Percentiles rank a stretch among this genome's conserved stretches.
phyloP scores from a whole-genome alignment of 2,113 vertebrate species.

The Uria lomvia region DNA sequence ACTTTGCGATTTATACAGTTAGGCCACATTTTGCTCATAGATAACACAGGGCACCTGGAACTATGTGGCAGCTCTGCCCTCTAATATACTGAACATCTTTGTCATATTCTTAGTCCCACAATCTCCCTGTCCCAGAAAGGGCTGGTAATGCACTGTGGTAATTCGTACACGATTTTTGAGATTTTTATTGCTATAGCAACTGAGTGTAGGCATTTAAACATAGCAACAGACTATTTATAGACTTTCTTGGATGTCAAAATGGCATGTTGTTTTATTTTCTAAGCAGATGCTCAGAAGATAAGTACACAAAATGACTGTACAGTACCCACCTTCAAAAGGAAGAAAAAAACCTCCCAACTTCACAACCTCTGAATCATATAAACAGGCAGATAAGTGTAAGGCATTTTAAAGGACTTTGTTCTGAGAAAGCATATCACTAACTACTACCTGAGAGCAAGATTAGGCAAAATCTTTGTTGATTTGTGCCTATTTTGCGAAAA shows the following conservation, averaged over 20 bases:
- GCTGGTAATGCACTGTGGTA: constrained; percentile 22
- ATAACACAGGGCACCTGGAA: background rate
- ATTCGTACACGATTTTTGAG: constrained; percentile 12
- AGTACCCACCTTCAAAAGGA: background rate
- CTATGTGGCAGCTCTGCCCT: background rate
- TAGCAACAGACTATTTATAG: constrained; percentile 71
- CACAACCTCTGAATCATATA: background rate
- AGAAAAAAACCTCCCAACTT: background rate
- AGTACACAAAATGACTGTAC: constrained; percentile 14
- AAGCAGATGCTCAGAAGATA: constrained; percentile 56
- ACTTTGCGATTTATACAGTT: background rate
- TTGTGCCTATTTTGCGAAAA: background rate
- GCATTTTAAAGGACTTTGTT: background rate
- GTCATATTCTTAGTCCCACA: background rate
- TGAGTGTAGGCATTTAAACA: constrained; percentile 64
- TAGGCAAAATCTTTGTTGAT: background rate
- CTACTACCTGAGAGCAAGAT: background rate
- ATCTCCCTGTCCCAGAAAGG: constrained; percentile 33
- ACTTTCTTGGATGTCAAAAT: constrained; percentile 58
- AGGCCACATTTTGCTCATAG: background rate
- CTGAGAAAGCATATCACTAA: background rate
- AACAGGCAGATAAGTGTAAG: background rate
- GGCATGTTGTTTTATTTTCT: constrained; percentile 63
- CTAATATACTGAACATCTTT: background rate
- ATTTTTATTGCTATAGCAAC: constrained; percentile 71